Conservation (phyloP, 2,113 vertebrate species). For the Vidua macroura region DNA sequence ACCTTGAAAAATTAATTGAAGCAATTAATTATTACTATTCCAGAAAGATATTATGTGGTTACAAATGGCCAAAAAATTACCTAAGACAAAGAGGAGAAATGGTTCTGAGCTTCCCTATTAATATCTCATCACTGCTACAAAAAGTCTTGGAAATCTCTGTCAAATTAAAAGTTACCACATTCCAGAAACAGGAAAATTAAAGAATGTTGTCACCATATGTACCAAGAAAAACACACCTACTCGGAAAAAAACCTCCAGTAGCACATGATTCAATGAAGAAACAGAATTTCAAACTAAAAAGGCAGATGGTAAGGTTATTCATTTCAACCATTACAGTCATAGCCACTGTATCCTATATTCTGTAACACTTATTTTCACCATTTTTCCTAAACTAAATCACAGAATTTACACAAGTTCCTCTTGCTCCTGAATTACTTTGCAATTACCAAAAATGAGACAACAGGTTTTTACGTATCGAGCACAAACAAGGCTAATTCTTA, state of each 20-base stretch:
- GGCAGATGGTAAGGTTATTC: background rate
- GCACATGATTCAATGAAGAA: background rate
- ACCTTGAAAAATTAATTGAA: background rate
- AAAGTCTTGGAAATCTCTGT: background rate
- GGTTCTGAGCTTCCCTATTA: background rate
- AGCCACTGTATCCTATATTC: background rate
- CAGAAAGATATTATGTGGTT: background rate
- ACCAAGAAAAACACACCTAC: background rate
- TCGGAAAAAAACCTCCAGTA: background rate
- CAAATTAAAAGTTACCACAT: background rate
- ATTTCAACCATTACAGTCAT: background rate
- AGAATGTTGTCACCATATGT: background rate
- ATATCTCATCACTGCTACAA: background rate
- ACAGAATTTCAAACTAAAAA: background rate
- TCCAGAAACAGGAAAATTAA: background rate
- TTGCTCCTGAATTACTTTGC: background rate
- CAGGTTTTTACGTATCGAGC: background rate
- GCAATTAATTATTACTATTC: conserved; percentile 24
- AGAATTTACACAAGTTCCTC: background rate
- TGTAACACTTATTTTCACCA: background rate
- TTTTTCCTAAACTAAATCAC: background rate
- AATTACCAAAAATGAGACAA: background rate
- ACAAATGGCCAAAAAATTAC: background rate
- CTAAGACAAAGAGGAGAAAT: background rate
- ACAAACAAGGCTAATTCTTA: background rate